Conservation (phyloP, 2,797 vertebrate species). For the Ctenopoma kingsleyae region DNA sequence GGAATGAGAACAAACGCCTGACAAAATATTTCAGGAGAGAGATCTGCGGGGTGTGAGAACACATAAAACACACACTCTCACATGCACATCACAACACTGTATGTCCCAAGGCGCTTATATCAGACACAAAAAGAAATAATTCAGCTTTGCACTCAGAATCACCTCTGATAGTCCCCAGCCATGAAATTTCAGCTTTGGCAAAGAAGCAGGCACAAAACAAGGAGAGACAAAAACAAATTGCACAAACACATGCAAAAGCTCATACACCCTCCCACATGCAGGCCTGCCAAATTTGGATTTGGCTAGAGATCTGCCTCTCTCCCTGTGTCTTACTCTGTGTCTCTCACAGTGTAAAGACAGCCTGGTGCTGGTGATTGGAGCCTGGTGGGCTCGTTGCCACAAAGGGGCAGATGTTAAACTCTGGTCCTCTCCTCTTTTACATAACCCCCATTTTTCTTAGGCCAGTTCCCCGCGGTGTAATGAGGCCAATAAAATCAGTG, state of each 20-base stretch:
- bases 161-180: slow-evolving; percentile 72
- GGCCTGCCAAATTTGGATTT: slow-evolving; percentile 61
- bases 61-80: slow-evolving; percentile 11
- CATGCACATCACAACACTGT: slow-evolving; percentile 3
- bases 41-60: slow-evolving; percentile 13
- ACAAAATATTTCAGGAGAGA: slow-evolving; percentile 46
- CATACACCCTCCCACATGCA: slow-evolving; percentile 40
- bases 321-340: slow-evolving; percentile 13
- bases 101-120: slow-evolving; percentile 63
- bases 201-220: slow-evolving; percentile 44
- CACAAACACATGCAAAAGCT: slow-evolving; percentile 42
- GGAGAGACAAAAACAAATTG: slow-evolving; percentile 57
- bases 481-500: slow-evolving; percentile 77
- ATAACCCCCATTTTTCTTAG: slow-evolving; percentile 66
- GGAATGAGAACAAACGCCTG: slow-evolving; percentile 56
- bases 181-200: slow-evolving; percentile 79
- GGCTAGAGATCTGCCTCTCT: slow-evolving; percentile 38
- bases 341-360: slow-evolving; percentile 28
- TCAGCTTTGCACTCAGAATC: slow-evolving; percentile 75
- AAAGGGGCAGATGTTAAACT: slow-evolving; percentile 75
- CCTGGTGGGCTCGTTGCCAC: slow-evolving; percentile 53
- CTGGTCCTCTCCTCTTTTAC: slow-evolving; percentile 61
- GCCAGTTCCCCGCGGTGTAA: slow-evolving; percentile 72
- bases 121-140: slow-evolving; percentile 74
- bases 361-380: slow-evolving; percentile 39